Percentiles rank a stretch among this genome's conserved stretches.
These are phyloP conservation scores for Rotaria magnacalcarata DNA, from an alignment of 2,888 invertebrate species.

Conservation along the genomic window DNA sequence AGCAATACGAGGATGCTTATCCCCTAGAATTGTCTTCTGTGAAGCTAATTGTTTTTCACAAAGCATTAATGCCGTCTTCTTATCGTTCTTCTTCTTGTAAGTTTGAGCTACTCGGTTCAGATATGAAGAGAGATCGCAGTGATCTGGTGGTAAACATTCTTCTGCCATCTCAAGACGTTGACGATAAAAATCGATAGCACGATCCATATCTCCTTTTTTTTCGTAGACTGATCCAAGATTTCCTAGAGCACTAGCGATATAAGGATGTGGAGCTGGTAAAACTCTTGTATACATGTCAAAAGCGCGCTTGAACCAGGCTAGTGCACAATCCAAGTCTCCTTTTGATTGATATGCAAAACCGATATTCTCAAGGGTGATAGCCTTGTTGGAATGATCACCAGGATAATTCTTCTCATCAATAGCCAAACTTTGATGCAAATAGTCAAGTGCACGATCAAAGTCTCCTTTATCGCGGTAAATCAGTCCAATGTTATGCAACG, in stretches of 20 bases:
- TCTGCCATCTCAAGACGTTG: not conserved
- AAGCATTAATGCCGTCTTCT: not conserved
- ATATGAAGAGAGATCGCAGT: not conserved
- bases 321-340: not conserved
- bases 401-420: too few species aligned
- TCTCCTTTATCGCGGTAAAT: too few species aligned
- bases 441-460: too few species aligned
- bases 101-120: not conserved
- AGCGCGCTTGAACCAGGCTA: not conserved
- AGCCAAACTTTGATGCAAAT: too few species aligned
- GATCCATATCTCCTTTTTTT: not conserved
- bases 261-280: not conserved
- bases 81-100: not conserved
- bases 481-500: too few species aligned
- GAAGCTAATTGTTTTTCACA: not conserved
- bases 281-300: not conserved
- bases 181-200: not conserved
- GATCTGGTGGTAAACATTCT: not conserved
- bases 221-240: not conserved
- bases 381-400: too few species aligned
- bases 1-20: not conserved
- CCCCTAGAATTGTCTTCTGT: not conserved
- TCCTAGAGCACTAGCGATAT: not conserved
- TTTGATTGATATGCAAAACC: not conserved
- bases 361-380: not conserved